Conservation (phyloP, 1,140 invertebrate genomes). For the Palaemon carinicauda region DNA sequence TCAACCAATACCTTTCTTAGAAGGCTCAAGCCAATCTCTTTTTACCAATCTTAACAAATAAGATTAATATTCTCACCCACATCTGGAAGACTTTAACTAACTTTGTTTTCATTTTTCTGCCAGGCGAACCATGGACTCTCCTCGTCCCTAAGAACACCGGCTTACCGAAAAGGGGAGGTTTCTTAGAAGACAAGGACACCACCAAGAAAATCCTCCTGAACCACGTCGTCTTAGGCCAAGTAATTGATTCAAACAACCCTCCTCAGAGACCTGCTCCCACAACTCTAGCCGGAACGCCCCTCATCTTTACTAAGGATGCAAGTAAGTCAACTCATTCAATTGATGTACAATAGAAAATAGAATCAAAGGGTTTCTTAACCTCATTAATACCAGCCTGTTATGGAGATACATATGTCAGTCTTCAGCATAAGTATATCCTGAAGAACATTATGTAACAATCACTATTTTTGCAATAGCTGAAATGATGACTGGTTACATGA, state of each 20-base stretch:
- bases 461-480: too few relatives aligned
- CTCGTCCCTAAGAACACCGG: slow-evolving; percentile 20
- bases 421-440: too few relatives aligned
- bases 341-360: neutral
- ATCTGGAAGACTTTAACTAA: too few relatives aligned
- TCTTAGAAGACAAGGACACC: neutral
- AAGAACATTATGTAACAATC: too few relatives aligned
- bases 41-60: too few relatives aligned
- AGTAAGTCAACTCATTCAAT: neutral
- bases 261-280: neutral
- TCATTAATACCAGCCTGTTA: too few relatives aligned
- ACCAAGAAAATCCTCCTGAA: slow-evolving; percentile 3
- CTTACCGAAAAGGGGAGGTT: neutral
- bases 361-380: neutral
- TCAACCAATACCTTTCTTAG: too few relatives aligned
- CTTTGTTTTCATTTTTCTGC: too few relatives aligned
- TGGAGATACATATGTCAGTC: too few relatives aligned
- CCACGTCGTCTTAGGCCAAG: slow-evolving; percentile 16
- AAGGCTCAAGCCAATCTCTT: too few relatives aligned
- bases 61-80: too few relatives aligned
- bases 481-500: too few relatives aligned
- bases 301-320: neutral
- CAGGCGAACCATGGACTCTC: slow-evolving; percentile 37
- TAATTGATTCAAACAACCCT: neutral
- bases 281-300: neutral